A percentile compares a stretch with the other conserved stretches of the same genome.
phyloP scores from a whole-genome alignment of 2,113 vertebrate species.

The Rhineura floridana region DNA sequence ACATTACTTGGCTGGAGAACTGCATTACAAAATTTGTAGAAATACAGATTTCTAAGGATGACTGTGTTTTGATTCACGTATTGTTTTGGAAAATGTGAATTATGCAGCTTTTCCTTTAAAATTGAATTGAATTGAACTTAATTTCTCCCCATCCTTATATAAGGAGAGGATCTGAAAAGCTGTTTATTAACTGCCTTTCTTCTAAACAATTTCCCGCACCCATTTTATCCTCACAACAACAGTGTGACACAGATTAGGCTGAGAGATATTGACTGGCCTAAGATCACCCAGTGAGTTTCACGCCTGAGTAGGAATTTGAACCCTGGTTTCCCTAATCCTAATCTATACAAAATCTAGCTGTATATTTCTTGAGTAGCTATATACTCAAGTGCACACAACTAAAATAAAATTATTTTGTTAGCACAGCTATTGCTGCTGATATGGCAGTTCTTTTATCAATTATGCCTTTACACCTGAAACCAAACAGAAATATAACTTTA shows the following conservation, averaged over 20 bases:
- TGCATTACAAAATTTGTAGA: too few species aligned
- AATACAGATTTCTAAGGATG: too few species aligned
- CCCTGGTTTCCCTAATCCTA: too few species aligned
- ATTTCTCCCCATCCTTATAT: too few species aligned
- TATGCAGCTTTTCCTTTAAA: too few species aligned
- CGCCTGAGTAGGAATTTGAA: background rate
- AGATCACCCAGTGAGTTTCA: background rate
- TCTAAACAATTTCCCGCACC: background rate
- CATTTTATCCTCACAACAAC: background rate
- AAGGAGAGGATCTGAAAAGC: background rate
- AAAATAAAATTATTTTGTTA: background rate
- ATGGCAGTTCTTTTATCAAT: constrained; percentile 22
- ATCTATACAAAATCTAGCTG: background rate
- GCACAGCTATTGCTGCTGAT: constrained; percentile 10
- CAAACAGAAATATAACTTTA: constrained; percentile 19
- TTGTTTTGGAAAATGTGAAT: too few species aligned
- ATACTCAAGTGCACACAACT: background rate
- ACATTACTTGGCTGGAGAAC: too few species aligned
- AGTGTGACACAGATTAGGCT: background rate
- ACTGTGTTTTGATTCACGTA: too few species aligned
- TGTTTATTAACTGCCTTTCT: background rate
- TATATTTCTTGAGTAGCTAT: background rate
- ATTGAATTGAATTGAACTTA: too few species aligned
- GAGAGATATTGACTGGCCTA: background rate
- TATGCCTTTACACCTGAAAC: constrained; percentile 28